Conservation (phyloP, 2,888 invertebrate genomes). For the Ischnura elegans region DNA sequence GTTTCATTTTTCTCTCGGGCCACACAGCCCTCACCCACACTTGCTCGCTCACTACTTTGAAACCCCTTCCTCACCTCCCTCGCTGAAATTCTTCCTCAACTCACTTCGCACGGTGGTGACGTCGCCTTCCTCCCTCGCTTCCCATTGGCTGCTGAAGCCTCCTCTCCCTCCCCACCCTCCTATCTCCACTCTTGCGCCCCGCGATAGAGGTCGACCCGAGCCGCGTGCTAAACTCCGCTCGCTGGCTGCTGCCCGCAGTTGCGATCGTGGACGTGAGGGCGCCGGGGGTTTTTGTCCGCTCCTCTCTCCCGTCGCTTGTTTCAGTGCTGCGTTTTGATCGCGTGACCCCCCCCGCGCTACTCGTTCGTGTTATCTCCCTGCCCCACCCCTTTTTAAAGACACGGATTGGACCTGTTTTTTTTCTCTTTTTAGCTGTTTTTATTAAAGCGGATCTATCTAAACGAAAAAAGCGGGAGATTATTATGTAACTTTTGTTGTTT, state of each 20-base stretch:
- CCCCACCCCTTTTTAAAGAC: too few relatives aligned
- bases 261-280: neutral
- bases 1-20: neutral
- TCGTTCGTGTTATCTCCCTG: too few relatives aligned
- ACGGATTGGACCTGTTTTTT: too few relatives aligned
- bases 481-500: too few relatives aligned
- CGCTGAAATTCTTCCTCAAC: neutral
- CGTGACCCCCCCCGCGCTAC: too few relatives aligned
- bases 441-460: too few relatives aligned
- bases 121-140: neutral
- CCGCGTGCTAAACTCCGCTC: neutral
- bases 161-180: too few relatives aligned
- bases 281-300: neutral
- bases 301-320: too few relatives aligned
- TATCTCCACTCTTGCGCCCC: neutral
- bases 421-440: too few relatives aligned
- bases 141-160: neutral
- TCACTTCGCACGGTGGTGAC: neutral
- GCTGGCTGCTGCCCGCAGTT: neutral
- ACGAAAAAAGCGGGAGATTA: too few relatives aligned
- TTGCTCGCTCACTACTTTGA: neutral
- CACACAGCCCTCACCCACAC: neutral
- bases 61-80: neutral
- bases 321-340: too few relatives aligned
- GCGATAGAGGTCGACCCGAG: neutral